These are phyloP conservation scores for Palythoa grandis DNA, from an alignment of 92 coral and sea anemone genomes.

Conservation along the genomic window DNA sequence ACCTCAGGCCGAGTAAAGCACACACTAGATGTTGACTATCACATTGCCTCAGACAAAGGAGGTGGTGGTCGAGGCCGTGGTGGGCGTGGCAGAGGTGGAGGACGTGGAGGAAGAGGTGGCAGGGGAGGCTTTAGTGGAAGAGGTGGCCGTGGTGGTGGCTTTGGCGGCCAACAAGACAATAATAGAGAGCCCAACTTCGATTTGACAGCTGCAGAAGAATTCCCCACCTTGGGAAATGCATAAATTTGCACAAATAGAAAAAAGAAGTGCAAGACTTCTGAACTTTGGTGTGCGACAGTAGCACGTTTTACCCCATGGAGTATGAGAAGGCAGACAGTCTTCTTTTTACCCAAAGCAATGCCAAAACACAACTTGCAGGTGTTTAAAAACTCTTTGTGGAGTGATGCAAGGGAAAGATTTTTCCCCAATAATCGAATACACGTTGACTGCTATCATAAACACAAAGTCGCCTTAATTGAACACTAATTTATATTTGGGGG, in stretches of 20 bases:
- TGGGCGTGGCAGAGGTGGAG: slow-evolving; percentile 76
- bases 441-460: slow-evolving; percentile 27
- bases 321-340: slow-evolving; percentile 9
- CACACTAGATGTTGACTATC: slow-evolving; percentile 78
- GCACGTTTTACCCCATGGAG: slow-evolving; percentile 7
- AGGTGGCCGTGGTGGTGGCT: slow-evolving; percentile 66
- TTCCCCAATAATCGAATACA: slow-evolving; percentile 12
- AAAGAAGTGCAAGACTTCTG: slow-evolving; percentile 3
- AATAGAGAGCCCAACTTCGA: slow-evolving; percentile 75
- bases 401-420: neutral
- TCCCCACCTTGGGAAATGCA: slow-evolving; percentile 79
- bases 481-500: slow-evolving; percentile 41
- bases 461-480: slow-evolving; percentile 31
- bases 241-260: slow-evolving; percentile 35
- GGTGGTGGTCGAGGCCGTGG: slow-evolving; percentile 67
- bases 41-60: slow-evolving; percentile 66
- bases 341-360: slow-evolving; percentile 19
- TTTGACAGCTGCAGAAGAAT: slow-evolving; percentile 70
- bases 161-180: slow-evolving; percentile 43
- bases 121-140: slow-evolving; percentile 59
- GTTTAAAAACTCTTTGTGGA: slow-evolving; percentile 14
- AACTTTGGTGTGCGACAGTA: slow-evolving; percentile 4
- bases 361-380: slow-evolving; percentile 10
- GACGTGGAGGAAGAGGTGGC: slow-evolving; percentile 60
- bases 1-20: slow-evolving; percentile 97